Base-by-base conservation (phyloP, 2,888 invertebrate genomes). In the Agonopterix alstromeriana region DNA sequence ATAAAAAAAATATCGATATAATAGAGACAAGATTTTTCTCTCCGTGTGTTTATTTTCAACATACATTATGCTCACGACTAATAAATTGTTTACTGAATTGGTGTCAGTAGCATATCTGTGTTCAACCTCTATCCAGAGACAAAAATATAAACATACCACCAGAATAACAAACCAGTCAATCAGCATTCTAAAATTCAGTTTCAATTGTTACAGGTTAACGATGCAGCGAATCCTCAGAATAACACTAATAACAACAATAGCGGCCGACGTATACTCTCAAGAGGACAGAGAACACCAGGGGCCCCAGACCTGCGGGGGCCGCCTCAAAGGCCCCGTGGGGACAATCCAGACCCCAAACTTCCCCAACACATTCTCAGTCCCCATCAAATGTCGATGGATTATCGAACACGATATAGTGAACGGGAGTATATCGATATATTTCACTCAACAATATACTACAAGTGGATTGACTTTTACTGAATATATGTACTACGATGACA, bases 371-470 rank as follows among this genome's bases (percentile, higher is more conserved):
- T 97, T 97, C 77, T 89, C 91, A 5, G 94, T 95, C 42, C 97
- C 97, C 10, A 93, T 97, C 53, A 91, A 91, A 60, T 97, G 97
- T 76, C 92, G 93, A 61, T 97, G 97, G 97, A 90, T 97, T 51
- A 95, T 97, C 70, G 81, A 85, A 52, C 94, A 96, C 68, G 93
- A 94, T n/a, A 93, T 94, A 55, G 89, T 89, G 50, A 93, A 94
- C 62, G 91, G 93, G 8, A 93, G 94, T 46, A 96, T 97, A 67
- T 92, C 95, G 57, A 91, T 97, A 56, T 97, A 97, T 73, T 91
- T 97, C 61, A 97, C 96, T 1, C 97, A 97, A 71, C 92, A 96
- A 62, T 97, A 94, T 85, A 94, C 95, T 42, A 92, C 93, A 60
- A 93, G 93, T 64, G 95, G 95, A 0, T 79, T 95, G 8, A 92